phyloP scores from a whole-genome alignment of 1,140 invertebrate genomes.

The Olivierus martensii region DNA sequence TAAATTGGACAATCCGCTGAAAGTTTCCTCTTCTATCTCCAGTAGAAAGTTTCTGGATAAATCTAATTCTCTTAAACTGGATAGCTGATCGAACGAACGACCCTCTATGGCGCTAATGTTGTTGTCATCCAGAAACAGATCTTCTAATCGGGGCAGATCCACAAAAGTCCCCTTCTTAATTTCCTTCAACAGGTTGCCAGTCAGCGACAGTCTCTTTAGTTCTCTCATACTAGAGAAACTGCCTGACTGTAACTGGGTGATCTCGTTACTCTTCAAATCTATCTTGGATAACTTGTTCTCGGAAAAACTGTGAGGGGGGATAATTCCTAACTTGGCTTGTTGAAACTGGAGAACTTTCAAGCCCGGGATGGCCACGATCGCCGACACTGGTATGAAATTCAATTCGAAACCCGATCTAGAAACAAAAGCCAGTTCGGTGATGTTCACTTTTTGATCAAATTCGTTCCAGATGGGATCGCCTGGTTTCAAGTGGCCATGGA shows the following conservation, averaged over 20 bases:
- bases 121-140: constrained; percentile 7
- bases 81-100: constrained; percentile 2
- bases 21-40: constrained; percentile 6
- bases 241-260: constrained; percentile 43
- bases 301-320: no score
- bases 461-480: no score
- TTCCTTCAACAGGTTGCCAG: constrained; percentile 81
- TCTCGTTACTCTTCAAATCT: constrained; percentile 5
- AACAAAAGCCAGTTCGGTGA: no score
- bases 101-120: constrained; percentile 5
- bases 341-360: no score
- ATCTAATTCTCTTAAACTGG: constrained; percentile 5
- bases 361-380: no score
- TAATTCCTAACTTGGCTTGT: no score
- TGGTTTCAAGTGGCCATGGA: no score
- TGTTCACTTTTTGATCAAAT: no score
- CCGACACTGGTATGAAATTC: no score
- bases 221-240: constrained; percentile 72
- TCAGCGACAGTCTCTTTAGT: constrained; percentile 77
- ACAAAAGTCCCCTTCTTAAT: constrained; percentile 28
- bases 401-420: no score
- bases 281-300: not conserved
- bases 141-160: not conserved
- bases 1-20: constrained; percentile 3
- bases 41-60: constrained; percentile 3